Conservation (phyloP, 2,113 vertebrate species). For the Sylvietta virens region DNA sequence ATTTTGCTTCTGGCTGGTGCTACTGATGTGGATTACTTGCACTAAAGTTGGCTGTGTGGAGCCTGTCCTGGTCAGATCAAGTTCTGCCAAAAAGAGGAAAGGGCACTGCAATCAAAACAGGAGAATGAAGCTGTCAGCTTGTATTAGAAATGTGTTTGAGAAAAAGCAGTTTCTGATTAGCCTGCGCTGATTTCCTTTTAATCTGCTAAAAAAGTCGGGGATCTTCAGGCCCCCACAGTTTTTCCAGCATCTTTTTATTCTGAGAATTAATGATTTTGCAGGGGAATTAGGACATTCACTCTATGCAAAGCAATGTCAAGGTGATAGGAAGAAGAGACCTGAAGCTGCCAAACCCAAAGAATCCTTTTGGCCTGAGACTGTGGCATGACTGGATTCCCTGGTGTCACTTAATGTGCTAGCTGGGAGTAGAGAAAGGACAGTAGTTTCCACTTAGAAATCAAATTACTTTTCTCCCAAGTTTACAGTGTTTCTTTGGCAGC, state of each 20-base stretch:
- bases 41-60: neutral
- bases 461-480: neutral
- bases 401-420: neutral
- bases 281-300: neutral
- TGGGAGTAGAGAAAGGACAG: neutral
- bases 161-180: neutral
- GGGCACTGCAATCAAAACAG: neutral
- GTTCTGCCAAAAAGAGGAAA: neutral
- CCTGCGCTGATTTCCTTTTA: neutral
- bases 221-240: neutral
- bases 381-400: neutral
- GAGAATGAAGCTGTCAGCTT: neutral
- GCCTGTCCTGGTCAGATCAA: neutral
- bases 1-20: neutral
- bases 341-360: neutral
- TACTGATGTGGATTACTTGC: neutral
- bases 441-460: neutral
- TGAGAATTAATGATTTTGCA: neutral
- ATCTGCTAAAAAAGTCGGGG: neutral
- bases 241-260: neutral
- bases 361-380: neutral
- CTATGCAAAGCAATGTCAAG: neutral
- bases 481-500: neutral
- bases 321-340: neutral
- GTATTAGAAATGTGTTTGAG: neutral